A percentile compares a stretch with the other conserved stretches of the same genome.
phyloP scores from a whole-genome alignment of 2,888 invertebrate genomes.

The Amphipoea lucens region DNA sequence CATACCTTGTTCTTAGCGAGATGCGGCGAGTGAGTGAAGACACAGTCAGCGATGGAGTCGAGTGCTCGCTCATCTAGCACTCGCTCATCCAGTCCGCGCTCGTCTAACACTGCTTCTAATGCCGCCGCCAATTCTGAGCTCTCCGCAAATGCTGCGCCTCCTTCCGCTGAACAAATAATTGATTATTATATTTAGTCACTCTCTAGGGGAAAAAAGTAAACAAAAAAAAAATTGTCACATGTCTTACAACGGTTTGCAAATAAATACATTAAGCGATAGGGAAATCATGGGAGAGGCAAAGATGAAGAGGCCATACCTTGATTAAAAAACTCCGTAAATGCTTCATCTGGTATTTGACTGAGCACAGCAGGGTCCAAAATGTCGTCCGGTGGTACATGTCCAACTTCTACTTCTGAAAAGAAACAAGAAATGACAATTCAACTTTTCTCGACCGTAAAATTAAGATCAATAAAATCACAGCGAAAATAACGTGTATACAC shows the following conservation, averaged over 20 bases:
- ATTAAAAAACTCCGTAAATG: constrained; percentile 91
- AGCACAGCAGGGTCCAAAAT: constrained; percentile 89
- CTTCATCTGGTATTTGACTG: constrained; percentile 88
- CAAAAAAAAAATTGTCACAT: background rate
- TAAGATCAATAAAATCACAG: background rate
- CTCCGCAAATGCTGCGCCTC: constrained; percentile 92
- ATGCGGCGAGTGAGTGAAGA: constrained; percentile 72
- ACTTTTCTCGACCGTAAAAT: background rate
- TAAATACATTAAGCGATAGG: background rate
- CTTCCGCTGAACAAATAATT: constrained; percentile 83
- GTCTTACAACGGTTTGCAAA: background rate
- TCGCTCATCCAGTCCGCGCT: constrained; percentile 81
- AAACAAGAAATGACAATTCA: background rate
- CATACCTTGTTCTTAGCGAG: constrained; percentile 71
- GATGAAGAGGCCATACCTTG: constrained; percentile 83
- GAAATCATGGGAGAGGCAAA: rapidly evolving
- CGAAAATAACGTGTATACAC: background rate
- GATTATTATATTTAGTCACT: background rate
- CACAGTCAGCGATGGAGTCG: constrained; percentile 78
- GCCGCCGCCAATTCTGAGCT: constrained; percentile 97
- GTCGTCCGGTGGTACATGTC: constrained; percentile 91
- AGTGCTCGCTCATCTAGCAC: constrained; percentile 86
- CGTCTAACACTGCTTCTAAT: constrained; percentile 91
- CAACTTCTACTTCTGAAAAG: constrained; percentile 89
- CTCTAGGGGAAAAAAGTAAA: background rate